These are phyloP conservation scores for Parnassius smintheus DNA, from an alignment of 2,888 invertebrate species.

Conservation along the genomic window DNA sequence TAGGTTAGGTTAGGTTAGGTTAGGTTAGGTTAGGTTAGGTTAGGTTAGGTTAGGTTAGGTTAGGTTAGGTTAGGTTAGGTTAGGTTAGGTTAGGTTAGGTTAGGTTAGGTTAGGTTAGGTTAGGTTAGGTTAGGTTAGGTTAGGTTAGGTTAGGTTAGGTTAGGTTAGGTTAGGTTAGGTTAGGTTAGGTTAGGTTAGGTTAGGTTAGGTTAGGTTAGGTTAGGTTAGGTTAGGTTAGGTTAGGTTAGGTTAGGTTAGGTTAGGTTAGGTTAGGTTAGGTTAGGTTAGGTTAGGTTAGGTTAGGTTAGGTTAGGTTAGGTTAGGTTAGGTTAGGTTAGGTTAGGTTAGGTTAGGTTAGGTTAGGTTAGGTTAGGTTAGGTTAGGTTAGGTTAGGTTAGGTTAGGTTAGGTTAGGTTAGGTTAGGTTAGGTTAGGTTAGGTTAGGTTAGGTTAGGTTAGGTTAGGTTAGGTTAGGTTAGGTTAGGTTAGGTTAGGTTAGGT, in stretches of 20 bases:
- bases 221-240: not conserved
- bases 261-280: slow-evolving; percentile 20
- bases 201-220: too few relatives aligned
- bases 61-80: too few relatives aligned
- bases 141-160: too few relatives aligned
- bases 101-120: too few relatives aligned
- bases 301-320: slow-evolving; percentile 29
- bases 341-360: slow-evolving; percentile 30
- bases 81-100: too few relatives aligned
- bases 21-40: slow-evolving; percentile 28
- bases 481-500: too few relatives aligned
- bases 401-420: slow-evolving; percentile 24
- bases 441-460: too few relatives aligned
- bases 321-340: slow-evolving; percentile 30
- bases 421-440: slow-evolving; percentile 22
- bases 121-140: too few relatives aligned
- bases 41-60: slow-evolving; percentile 24
- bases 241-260: not conserved
- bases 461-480: too few relatives aligned
- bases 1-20: too few relatives aligned
- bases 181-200: too few relatives aligned
- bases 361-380: slow-evolving; percentile 18
- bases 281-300: slow-evolving; percentile 28
- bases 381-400: slow-evolving; percentile 23
- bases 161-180: too few relatives aligned